Evolutionary conservation across 2,888 invertebrate species (phyloP), one percentile per base, ranked within the genome.

Genomic region (Gari tellinella): DNA sequence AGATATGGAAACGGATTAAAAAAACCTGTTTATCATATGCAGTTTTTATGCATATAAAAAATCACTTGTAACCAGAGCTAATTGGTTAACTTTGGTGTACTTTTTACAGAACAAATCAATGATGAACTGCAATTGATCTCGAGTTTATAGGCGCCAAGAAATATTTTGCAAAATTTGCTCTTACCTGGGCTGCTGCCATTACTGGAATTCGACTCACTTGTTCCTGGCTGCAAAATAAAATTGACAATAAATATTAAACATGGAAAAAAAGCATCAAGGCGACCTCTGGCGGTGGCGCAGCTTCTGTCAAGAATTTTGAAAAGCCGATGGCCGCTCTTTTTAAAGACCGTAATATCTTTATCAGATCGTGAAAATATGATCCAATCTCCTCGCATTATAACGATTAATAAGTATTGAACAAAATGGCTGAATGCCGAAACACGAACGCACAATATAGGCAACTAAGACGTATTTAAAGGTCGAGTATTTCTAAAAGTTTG

Each of bases 181-280:
- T 83, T 72, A 90, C 90, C 90, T 77, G 89, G 88, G 68, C 88
- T 89, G 72, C 88, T 89, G n/a, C 78, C 72, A 67, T 70, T 78
- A 51, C 73, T 70, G 8, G 69, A 56, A 12, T 72, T 78, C 23
- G 87, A 81, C 56, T 88, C 89, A 68, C 86, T 88, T 63, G 84
- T 79, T 56, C 86, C 85, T 41, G 83, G 78, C 89, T 89, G 85
- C 41, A 81, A 84, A 63, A 40, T 64, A 63, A 73, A 61, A 56
- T 48, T 56, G 19, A 37, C 14, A 19, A 40, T 23, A 14, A 3
- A 26, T 45, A n/a, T n/a, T 40, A 67, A 64, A 48, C 31, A 31
- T 31, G 31, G 31, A 7, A 7, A 31, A n/a, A 31, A 31, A 31
- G 4, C 31, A 31, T 31, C 4, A 7, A 10, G 10, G 31, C 31